These are phyloP conservation scores for Thecocarcelia acutangulata DNA, from an alignment of 2,888 invertebrate genomes.

Conservation along the genomic window DNA sequence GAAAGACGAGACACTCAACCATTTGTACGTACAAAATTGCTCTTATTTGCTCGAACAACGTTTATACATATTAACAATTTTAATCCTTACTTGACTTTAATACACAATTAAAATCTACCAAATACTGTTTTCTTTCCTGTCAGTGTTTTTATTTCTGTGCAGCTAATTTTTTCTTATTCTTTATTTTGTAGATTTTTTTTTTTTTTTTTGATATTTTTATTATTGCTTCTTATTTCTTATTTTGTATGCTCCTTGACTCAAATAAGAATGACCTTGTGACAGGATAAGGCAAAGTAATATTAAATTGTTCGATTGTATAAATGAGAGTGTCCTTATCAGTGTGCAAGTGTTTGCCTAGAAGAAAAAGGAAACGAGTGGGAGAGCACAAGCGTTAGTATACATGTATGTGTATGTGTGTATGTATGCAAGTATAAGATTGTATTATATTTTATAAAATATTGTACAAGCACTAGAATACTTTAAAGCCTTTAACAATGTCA, in stretches of 20 bases:
- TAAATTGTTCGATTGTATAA: slow-evolving; percentile 8
- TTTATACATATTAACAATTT: slow-evolving; percentile 12
- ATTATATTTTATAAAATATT: not conserved
- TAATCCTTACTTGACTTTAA: slow-evolving; percentile 52
- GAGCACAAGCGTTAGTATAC: too few relatives aligned
- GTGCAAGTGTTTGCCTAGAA: not conserved
- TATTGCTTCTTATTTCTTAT: not conserved
- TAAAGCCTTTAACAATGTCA: slow-evolving; percentile 21
- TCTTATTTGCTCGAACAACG: not conserved
- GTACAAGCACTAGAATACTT: not conserved
- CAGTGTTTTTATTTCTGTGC: slow-evolving; percentile 7
- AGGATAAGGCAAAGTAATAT: slow-evolving; percentile 45
- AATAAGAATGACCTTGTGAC: slow-evolving; percentile 34
- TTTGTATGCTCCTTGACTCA: slow-evolving; percentile 9
- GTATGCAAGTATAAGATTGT: not conserved
- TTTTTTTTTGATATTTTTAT: slow-evolving; percentile 18
- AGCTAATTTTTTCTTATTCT: slow-evolving; percentile 28
- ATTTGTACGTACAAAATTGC: not conserved
- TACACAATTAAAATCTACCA: slow-evolving; percentile 50
- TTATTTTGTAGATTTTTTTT: not conserved
- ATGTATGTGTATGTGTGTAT: not conserved
- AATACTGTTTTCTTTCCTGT: slow-evolving; percentile 25
- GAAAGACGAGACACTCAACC: slow-evolving; percentile 16
- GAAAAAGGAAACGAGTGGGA: too few relatives aligned
- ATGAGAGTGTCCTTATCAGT: not conserved